Evolutionary conservation across 2,797 vertebrate genomes (phyloP).

Genomic region (Anguilla marmorata): DNA sequence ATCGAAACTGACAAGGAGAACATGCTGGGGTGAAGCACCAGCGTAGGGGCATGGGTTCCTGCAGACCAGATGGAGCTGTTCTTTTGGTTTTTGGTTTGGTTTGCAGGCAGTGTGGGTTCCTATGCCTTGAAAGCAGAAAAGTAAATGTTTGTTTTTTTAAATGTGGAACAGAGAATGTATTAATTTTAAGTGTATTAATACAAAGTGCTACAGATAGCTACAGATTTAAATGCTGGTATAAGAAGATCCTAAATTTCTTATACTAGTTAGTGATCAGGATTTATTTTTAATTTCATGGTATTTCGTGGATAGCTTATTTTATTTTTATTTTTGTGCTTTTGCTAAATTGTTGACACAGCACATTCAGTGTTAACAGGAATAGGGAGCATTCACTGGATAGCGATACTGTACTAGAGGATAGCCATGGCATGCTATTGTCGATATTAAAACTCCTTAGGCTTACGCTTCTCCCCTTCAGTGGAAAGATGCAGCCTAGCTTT

Average conservation of each 20-base stretch:
- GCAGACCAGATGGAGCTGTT: background rate
- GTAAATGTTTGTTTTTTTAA: background rate
- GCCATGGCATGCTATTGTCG: background rate
- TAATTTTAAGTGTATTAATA: background rate
- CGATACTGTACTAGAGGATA: background rate
- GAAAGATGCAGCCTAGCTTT: background rate
- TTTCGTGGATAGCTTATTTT: background rate
- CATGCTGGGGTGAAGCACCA: background rate
- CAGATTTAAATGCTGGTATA: background rate
- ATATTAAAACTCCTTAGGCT: too few species aligned
- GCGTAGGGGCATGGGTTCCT: background rate
- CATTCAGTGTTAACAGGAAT: background rate
- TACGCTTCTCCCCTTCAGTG: too few species aligned
- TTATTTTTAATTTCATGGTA: background rate
- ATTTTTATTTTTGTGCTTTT: background rate
- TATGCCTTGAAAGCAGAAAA: background rate
- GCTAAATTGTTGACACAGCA: background rate
- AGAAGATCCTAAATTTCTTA: background rate
- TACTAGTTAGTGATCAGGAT: background rate
- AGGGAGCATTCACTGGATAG: background rate
- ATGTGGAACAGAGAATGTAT: background rate
- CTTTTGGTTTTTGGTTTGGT: background rate
- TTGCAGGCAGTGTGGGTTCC: background rate
- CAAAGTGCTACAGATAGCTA: background rate
- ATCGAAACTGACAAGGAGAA: constrained; percentile 12